Percentiles rank a stretch among this genome's conserved stretches.
Conservation (phyloP, 1,140 invertebrate species). For the Solenopsis invicta region DNA sequence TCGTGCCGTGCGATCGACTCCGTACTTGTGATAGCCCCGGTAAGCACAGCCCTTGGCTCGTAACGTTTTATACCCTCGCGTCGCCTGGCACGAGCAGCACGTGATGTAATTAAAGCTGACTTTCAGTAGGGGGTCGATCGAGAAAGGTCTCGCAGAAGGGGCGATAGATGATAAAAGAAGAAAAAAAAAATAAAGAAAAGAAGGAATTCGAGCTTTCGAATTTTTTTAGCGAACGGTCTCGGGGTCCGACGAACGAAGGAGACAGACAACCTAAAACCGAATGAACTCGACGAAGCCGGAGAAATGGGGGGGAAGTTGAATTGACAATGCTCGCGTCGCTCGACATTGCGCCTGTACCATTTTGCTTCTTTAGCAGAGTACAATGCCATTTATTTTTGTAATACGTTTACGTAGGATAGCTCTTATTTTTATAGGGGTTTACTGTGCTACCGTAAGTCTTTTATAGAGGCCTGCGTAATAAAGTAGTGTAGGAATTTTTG, state of each 20-base stretch:
- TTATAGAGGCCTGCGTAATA: slow-evolving; percentile 86
- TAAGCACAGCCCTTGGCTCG: slow-evolving; percentile 61
- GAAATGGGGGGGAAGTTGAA: slow-evolving; percentile 44
- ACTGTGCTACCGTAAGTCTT: slow-evolving; percentile 87
- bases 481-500: slow-evolving; percentile 81
- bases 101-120: slow-evolving; percentile 74
- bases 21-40: slow-evolving; percentile 65
- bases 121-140: slow-evolving; percentile 58
- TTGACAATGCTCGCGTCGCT: slow-evolving; percentile 83
- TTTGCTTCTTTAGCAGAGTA: slow-evolving; percentile 87
- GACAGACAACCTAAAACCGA: slow-evolving; percentile 9
- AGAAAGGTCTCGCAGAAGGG: background rate
- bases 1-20: slow-evolving; percentile 60
- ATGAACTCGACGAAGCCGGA: background rate
- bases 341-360: slow-evolving; percentile 86
- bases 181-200: background rate
- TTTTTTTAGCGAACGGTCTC: slow-evolving; percentile 33
- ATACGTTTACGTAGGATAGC: slow-evolving; percentile 87
- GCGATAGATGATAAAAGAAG: background rate
- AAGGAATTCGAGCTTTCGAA: slow-evolving; percentile 31
- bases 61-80: slow-evolving; percentile 66
- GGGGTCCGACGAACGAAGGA: slow-evolving; percentile 10
- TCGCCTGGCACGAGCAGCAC: slow-evolving; percentile 70
- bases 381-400: slow-evolving; percentile 87
- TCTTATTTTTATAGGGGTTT: slow-evolving; percentile 88